These are phyloP conservation scores for Spinus pinus DNA, from an alignment of 2,797 vertebrate genomes.

Conservation along the genomic window DNA sequence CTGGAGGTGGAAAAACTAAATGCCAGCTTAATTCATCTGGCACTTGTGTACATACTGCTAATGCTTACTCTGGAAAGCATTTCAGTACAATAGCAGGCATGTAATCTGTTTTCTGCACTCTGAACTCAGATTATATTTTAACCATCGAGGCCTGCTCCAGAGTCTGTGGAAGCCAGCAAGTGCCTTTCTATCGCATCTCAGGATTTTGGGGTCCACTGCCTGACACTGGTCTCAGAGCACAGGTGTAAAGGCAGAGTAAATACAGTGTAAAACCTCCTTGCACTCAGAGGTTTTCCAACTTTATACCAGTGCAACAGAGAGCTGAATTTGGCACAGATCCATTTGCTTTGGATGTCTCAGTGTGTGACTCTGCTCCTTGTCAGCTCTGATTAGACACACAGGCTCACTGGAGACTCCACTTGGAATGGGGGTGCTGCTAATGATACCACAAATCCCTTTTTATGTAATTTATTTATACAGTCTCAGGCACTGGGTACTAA, in stretches of 20 bases:
- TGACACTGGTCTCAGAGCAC: not conserved
- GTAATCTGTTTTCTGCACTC: conserved; percentile 51
- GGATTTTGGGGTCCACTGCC: not conserved
- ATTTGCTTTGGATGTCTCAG: not conserved
- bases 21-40: conserved; percentile 30
- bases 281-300: not conserved
- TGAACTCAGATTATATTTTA: conserved; percentile 49
- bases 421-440: conserved; percentile 29
- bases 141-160: not conserved
- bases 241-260: not conserved
- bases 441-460: conserved; percentile 12
- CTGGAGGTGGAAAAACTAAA: conserved; percentile 39
- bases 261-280: not conserved
- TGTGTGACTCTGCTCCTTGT: conserved; percentile 12
- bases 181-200: accelerated
- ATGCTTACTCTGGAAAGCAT: conserved; percentile 35
- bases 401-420: conserved; percentile 8
- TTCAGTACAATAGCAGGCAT: conserved; percentile 11
- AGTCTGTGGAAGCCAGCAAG: not conserved
- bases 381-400: conserved; percentile 30
- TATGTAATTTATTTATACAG: conserved; percentile 32
- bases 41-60: conserved; percentile 31
- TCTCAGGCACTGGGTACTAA: not conserved
- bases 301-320: not conserved
- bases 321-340: not conserved